Base-by-base conservation (phyloP, 2,113 vertebrate species). In the Pluvialis apricaria region DNA sequence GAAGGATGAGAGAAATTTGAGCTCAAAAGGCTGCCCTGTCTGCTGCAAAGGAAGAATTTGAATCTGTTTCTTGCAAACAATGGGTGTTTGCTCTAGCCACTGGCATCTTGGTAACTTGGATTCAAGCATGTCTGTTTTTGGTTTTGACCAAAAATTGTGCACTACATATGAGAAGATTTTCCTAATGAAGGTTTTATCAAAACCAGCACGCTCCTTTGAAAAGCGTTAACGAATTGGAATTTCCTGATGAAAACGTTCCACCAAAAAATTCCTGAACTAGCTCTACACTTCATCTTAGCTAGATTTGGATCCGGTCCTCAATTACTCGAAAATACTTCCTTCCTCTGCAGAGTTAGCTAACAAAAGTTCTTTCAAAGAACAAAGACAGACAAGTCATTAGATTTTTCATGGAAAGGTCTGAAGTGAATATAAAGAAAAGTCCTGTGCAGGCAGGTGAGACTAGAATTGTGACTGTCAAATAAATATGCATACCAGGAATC, bases 141-240 rank as follows among this genome's bases (percentile, higher is more conserved):
- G 22, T 92, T 95, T 90, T 88, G 47, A 89, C 70, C 52, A 85
- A 76, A 71, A 86, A 57, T 57, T 65, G 15, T 40, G 16, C 36
- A 57, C 18, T 82, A 21, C 6, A 36, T 57, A 49, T 55, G 28
- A 92, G 73, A 87, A 66, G 54, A 25, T 64, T 94, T 88, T 82
- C n/a, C n/a, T 88, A 90, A 86, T 61, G 66, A 96, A 90, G 60
- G 26, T 93, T 90, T 95, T 77, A 93, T 90, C 86, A 94, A 93
- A 97, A 92, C 51, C 91, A 90, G 82, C 40, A 73, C 45, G 40
- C 10, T 72, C 18, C 34, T 93, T 85, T 88, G 79, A 85, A 76
- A 95, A 94, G 25, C 1, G 5, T 83, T 93, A 94, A 97, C 16
- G 6, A 96, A 80, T 52, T 93, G 82, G 91, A 92, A 94, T 92